Conservation (phyloP, 1,140 invertebrate species). For the Macrosteles quadrilineatus region DNA sequence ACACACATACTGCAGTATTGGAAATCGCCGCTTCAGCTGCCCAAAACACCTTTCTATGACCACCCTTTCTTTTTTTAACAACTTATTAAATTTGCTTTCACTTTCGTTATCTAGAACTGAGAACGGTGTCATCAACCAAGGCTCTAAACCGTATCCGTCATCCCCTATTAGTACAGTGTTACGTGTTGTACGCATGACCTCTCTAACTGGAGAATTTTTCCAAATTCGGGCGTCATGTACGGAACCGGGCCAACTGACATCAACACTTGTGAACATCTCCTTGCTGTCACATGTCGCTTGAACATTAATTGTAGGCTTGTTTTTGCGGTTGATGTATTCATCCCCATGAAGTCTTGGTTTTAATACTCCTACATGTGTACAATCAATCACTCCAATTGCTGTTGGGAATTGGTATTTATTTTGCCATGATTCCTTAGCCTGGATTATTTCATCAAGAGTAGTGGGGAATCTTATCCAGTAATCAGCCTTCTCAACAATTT, state of each 20-base stretch:
- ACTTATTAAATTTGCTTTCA: too few species aligned
- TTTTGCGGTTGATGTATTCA: slow-evolving; percentile 22
- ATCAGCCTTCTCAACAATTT: not conserved
- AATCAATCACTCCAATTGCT: not conserved
- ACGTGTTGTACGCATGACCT: not conserved
- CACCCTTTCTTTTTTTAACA: not conserved
- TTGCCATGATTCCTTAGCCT: slow-evolving; percentile 2
- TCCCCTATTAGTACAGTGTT: not conserved
- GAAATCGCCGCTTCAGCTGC: too few species aligned
- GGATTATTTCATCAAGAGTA: not conserved
- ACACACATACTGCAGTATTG: too few species aligned
- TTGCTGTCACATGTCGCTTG: slow-evolving; percentile 20
- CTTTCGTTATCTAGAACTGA: too few species aligned
- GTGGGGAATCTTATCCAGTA: not conserved
- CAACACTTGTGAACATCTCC: slow-evolving; percentile 20
- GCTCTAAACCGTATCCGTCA: not conserved
- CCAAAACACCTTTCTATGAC: too few species aligned
- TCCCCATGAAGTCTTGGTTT: not conserved
- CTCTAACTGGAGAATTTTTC: not conserved
- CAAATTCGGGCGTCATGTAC: slow-evolving; percentile 15
- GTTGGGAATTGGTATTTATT: not conserved
- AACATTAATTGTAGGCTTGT: slow-evolving; percentile 34
- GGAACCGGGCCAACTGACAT: not conserved
- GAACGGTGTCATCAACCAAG: too few species aligned
- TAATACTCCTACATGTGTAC: not conserved